phyloP scores from a whole-genome alignment of 2,113 vertebrate genomes.

The Oreotrochilus melanogaster region DNA sequence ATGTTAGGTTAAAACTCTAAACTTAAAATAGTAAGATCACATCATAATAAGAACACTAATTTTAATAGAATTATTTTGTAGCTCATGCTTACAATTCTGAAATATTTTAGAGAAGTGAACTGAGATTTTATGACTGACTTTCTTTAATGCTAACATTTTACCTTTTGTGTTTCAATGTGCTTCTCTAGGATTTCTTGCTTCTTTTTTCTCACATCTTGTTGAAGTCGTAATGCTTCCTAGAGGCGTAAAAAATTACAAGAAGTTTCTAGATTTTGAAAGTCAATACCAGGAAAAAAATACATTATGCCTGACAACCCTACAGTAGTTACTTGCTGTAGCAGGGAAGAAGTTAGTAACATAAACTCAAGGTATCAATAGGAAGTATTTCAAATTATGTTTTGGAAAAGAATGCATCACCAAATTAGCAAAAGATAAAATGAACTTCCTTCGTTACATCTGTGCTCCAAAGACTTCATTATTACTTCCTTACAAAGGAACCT shows the following conservation, averaged over 20 bases:
- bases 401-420: neutral
- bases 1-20: neutral
- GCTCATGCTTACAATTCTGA: neutral
- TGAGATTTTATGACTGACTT: neutral
- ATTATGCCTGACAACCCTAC: neutral
- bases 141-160: constrained; percentile 62
- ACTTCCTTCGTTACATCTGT: neutral
- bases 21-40: neutral
- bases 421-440: neutral
- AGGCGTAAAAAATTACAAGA: constrained; percentile 38
- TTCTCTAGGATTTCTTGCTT: constrained; percentile 98
- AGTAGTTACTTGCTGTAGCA: neutral
- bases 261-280: constrained; percentile 31
- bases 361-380: neutral
- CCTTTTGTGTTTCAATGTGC: constrained; percentile 98
- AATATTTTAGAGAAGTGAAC: neutral
- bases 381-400: neutral
- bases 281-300: neutral
- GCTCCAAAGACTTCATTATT: neutral
- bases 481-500: neutral
- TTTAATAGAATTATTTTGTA: neutral
- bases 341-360: neutral
- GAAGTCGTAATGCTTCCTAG: constrained; percentile 92
- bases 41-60: neutral
- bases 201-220: constrained; percentile 96